Evolutionary conservation across 2,888 invertebrate genomes (phyloP).

Genomic region (Mesochorus sp.): DNA sequence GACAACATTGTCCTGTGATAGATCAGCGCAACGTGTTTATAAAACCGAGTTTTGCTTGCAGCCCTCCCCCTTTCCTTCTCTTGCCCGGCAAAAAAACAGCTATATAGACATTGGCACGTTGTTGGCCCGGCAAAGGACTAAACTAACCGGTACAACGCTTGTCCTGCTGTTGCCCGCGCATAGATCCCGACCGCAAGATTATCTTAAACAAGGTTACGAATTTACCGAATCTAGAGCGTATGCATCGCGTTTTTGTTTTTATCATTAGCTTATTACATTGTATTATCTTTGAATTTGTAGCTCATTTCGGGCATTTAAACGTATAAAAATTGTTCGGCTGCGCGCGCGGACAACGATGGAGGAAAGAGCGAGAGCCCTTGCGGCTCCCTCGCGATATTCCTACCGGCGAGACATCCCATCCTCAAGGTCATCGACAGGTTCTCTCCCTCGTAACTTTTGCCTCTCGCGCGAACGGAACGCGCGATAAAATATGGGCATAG

Average conservation of each 20-base stretch:
- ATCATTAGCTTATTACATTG: no score
- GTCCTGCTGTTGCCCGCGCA: constrained; percentile 15
- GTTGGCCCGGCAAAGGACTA: constrained; percentile 28
- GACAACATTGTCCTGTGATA: constrained; percentile 1
- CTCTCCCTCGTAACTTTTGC: not conserved
- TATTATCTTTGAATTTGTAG: no score
- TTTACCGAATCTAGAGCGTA: not conserved
- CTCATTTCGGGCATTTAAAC: no score
- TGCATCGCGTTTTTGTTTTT: no score
- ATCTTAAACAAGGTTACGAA: constrained; percentile 7
- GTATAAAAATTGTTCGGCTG: no score
- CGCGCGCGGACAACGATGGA: no score
- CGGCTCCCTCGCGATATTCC: not conserved
- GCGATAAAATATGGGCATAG: constrained; percentile 4
- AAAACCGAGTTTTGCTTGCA: not conserved
- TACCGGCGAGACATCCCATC: not conserved
- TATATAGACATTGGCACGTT: not conserved
- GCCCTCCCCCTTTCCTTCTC: not conserved
- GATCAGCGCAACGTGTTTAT: not conserved
- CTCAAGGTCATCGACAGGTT: constrained; percentile 36
- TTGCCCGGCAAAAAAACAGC: constrained; percentile 31
- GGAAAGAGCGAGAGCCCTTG: constrained; percentile 7
- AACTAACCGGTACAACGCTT: constrained; percentile 23
- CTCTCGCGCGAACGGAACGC: not conserved
- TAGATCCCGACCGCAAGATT: constrained; percentile 20